These are phyloP conservation scores for Collichthys lucidus DNA, from an alignment of 2,113 vertebrate species.

Conservation along the genomic window DNA sequence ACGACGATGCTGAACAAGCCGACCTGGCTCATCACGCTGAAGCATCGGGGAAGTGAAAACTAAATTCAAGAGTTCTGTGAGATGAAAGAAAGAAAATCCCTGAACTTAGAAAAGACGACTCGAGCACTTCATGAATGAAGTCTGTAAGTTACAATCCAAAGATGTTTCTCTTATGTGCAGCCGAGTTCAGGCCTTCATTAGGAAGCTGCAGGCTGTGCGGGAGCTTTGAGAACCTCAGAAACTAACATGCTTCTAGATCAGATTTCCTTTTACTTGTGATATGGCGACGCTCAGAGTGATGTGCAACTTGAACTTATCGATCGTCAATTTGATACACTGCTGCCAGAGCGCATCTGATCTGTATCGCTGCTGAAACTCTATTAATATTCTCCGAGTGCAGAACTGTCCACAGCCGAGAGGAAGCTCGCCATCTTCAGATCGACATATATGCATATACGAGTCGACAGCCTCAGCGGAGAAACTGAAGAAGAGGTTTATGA, in stretches of 20 bases:
- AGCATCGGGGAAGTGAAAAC: not conserved
- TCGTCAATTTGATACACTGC: slow-evolving; percentile 61
- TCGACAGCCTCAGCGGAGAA: slow-evolving; percentile 13
- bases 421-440: slow-evolving; percentile 21
- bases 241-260: slow-evolving; percentile 38
- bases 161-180: not conserved
- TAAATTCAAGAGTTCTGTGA: not conserved
- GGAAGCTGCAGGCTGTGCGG: not conserved
- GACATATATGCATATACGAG: slow-evolving; percentile 24
- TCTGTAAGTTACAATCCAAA: not conserved
- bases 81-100: slow-evolving; percentile 13
- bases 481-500: slow-evolving; percentile 24
- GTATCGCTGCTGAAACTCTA: slow-evolving; percentile 43
- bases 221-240: slow-evolving; percentile 23
- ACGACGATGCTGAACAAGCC: slow-evolving; percentile 21
- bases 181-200: not conserved
- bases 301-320: slow-evolving; percentile 64
- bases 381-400: slow-evolving; percentile 58
- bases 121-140: not conserved
- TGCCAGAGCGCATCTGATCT: slow-evolving; percentile 40
- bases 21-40: not conserved
- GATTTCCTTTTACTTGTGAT: slow-evolving; percentile 46
- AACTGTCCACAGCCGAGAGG: slow-evolving; percentile 26
- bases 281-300: slow-evolving; percentile 23
- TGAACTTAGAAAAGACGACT: not conserved